These are phyloP conservation scores for Sternotherus odoratus DNA, from an alignment of 2,797 vertebrate genomes.

Conservation along the genomic window DNA sequence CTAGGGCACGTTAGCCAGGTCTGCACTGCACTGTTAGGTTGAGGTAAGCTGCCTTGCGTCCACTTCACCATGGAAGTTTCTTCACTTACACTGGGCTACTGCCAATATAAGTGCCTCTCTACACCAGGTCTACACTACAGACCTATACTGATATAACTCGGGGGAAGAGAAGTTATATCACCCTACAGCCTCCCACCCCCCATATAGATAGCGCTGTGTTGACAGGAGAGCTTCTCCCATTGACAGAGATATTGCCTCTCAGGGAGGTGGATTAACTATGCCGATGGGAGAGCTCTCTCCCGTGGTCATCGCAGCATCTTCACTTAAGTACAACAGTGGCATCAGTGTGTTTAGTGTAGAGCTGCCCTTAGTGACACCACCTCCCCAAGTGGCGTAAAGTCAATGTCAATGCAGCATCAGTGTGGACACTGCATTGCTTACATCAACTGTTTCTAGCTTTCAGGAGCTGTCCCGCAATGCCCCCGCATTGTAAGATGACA, in stretches of 20 bases:
- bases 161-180: neutral
- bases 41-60: neutral
- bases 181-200: neutral
- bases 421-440: neutral
- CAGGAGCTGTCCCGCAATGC: neutral
- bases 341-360: neutral
- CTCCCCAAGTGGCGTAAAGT: neutral
- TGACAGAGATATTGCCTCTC: neutral
- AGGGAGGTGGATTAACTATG: neutral
- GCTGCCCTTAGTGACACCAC: neutral
- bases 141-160: neutral
- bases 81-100: neutral
- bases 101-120: neutral
- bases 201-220: neutral
- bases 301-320: neutral
- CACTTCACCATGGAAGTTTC: neutral
- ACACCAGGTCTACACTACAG: neutral
- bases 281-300: neutral
- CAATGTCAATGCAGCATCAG: neutral
- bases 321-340: neutral
- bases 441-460: neutral
- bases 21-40: neutral
- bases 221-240: neutral
- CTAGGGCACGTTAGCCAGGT: neutral
- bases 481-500: fast-evolving